Evolutionary conservation across 2,888 invertebrate genomes (phyloP), one percentile per base, ranked within the genome.

Genomic region (Schizotus pectinicornis): DNA sequence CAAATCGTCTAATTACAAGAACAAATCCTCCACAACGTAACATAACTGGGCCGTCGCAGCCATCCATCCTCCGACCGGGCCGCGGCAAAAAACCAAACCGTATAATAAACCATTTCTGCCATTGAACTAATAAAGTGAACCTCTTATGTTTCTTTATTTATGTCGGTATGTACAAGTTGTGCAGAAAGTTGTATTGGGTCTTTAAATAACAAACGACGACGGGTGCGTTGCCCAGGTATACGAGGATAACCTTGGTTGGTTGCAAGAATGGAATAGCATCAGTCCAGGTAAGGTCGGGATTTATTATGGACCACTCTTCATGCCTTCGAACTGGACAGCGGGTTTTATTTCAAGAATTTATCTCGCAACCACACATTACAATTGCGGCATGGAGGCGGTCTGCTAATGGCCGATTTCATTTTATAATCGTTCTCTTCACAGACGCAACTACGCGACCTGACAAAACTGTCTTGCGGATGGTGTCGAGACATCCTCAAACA

Each of bases 141-240:
- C 34, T 38, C 34, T 54, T 47, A 45, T 47, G 55, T 50, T 56
- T 55, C 46, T 49, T 59, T 43, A 50, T 59, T 54, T 45, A 48
- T 52, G 33, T 33, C n/a, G 11, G 46, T 66, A n/a, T n/a, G n/a
- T n/a, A 67, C 68, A 62, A 67, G 66, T 65, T 66, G 47, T 61
- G 62, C 66, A 66, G 64, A 63, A 70, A 68, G 68, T 68, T 65
- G 68, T 67, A 67, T 70, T 62, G 68, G 67, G 64, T 69, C 69
- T 71, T 67, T 71, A 70, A 69, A 70, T 70, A 71, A 72, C 61
- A 56, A 64, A 67, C 67, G 63, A 61, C 64, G 66, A 62, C 66
- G 72, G 69, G 72, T 72, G 72, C 75, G 71, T 71, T 74, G 74
- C 67, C 73, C 74, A 76, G 72, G 72, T 74, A 75, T 65, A 70